Evolutionary conservation across 2,888 invertebrate species (phyloP).

Genomic region (Lithophane semibrunnea): DNA sequence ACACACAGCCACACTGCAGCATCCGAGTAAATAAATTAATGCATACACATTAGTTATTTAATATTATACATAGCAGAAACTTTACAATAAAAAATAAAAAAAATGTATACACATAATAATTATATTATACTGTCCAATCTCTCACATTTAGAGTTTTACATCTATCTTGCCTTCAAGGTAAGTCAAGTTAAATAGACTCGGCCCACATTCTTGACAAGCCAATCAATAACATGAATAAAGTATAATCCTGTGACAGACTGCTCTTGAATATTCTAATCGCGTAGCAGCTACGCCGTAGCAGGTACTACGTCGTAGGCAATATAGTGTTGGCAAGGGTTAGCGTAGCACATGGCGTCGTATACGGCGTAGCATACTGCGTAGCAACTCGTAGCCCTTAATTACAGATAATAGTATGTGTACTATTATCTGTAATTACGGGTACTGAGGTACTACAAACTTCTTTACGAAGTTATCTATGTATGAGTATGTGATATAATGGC

Average conservation of each 20-base stretch:
- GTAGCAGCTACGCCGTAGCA: constrained; percentile 22
- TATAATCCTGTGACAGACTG: background rate
- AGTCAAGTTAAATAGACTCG: background rate
- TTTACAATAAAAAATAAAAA: too few relatives aligned
- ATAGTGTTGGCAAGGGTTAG: background rate
- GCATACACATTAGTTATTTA: background rate
- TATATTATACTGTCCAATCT: background rate
- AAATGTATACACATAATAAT: too few relatives aligned
- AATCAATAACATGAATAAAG: background rate
- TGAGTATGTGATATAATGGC: background rate
- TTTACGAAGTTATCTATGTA: background rate
- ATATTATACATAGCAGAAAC: too few relatives aligned
- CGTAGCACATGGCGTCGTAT: background rate
- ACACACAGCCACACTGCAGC: background rate
- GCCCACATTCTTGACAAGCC: background rate
- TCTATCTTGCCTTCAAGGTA: background rate
- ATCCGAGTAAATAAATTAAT: background rate
- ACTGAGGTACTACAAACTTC: too few relatives aligned
- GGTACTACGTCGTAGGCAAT: constrained; percentile 8
- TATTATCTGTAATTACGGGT: too few relatives aligned
- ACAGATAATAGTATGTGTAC: background rate
- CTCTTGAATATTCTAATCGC: background rate
- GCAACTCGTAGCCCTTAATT: background rate
- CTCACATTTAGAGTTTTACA: background rate
- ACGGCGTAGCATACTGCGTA: background rate